These are phyloP conservation scores for Diarsia brunnea DNA, from an alignment of 2,888 invertebrate species.

Conservation along the genomic window DNA sequence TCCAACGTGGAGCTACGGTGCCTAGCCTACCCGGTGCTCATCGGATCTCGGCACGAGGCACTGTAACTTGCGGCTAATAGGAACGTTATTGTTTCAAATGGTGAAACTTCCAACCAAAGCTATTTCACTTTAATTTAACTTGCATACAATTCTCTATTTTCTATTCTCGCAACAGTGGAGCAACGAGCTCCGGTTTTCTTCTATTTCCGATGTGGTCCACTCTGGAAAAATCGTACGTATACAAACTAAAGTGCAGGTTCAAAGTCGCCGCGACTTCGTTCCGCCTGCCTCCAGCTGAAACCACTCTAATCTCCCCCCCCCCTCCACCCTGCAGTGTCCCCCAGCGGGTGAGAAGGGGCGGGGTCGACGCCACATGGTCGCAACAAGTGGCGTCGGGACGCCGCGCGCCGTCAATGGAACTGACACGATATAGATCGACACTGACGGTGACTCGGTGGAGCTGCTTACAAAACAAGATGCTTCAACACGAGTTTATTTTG, in stretches of 20 bases:
- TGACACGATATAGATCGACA: conserved; percentile 42
- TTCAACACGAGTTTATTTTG: not conserved
- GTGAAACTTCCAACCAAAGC: not conserved
- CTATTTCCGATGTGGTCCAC: conserved; percentile 29
- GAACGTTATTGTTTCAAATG: not conserved
- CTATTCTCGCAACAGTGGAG: conserved; percentile 14
- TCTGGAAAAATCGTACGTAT: conserved; percentile 31
- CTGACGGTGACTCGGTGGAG: conserved; percentile 12
- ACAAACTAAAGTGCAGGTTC: conserved; percentile 49
- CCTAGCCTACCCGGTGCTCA: not conserved
- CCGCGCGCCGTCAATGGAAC: conserved; percentile 45
- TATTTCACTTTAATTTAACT: conserved; percentile 21
- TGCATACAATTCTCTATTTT: conserved; percentile 10
- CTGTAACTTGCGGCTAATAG: not conserved
- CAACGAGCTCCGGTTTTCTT: not conserved
- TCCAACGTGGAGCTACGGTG: not conserved
- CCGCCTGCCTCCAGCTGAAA: conserved; percentile 43
- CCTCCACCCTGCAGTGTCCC: conserved; percentile 8
- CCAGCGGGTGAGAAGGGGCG: not conserved
- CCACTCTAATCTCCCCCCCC: conserved; percentile 58
- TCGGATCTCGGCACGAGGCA: not conserved
- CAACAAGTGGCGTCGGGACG: conserved; percentile 85
- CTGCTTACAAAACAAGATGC: conserved; percentile 15
- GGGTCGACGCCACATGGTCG: conserved; percentile 59
- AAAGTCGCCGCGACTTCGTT: conserved; percentile 53